Evolutionary conservation across 1,140 invertebrate genomes (phyloP), one percentile per base, ranked within the genome.

Genomic region (Holotrichia oblita): DNA sequence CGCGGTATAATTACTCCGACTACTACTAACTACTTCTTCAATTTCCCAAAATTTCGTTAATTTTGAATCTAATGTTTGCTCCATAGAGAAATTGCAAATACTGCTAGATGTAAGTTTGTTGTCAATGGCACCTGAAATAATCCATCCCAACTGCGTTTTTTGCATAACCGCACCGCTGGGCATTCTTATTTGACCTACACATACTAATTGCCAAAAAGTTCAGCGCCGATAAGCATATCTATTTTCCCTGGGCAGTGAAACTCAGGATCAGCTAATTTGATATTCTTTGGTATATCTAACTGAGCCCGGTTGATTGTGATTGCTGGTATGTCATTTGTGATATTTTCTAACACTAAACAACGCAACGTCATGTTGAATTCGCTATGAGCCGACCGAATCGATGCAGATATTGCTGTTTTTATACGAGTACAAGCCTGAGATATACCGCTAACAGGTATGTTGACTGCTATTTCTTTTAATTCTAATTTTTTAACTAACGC

Each of bases 151-250:
- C 22, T n/a, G 12, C 2, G 74, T 44, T 40, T 76, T 76, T 76
- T 76, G 74, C 4, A 76, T 17, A n/a, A 34, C n/a, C 6, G 74
- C 4, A 3, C 20, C 22, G 22, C 0, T 12, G 0, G 40, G 10
- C 10, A 77, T 9, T 1, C 14, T 64, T 61, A 61, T 64, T 77
- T 61, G 44, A 6, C 76, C 44, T 14, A 78, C 7, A 83, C 84
- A 6, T 76, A 69, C 17, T 81, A 81, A 40, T 41, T 79, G 2
- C 81, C 79, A 24, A 14, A 77, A 77, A 77, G 17, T 34, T 34
- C 8, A 2, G 44, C 44, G 2, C 76, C 76, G n/a, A 77, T 61
- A 22, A 77, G 20, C 3, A 61, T 0, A 64, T 77, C 76, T 59
- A 77, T 64, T 14, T 77, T 27, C 0, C 6, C 6, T 34, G 76